Evolutionary conservation across 2,113 vertebrate genomes (phyloP).

Genomic region (Sitta europaea): DNA sequence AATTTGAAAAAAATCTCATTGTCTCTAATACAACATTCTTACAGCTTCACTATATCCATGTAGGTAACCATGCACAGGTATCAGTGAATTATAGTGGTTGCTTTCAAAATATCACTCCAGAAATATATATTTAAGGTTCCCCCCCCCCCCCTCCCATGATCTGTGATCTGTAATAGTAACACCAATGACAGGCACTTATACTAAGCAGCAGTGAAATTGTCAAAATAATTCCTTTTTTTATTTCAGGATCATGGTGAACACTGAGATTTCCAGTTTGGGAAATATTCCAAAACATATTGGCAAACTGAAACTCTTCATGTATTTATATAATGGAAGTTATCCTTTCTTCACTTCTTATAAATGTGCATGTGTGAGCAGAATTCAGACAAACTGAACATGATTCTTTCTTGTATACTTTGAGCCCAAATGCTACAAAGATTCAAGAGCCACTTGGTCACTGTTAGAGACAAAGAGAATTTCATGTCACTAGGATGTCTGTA

Average conservation of each 20-base stretch:
- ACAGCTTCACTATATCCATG: not conserved
- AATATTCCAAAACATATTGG: conserved; percentile 43
- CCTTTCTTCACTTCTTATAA: conserved; percentile 1
- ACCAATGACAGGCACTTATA: conserved; percentile 3
- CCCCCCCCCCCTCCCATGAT: rapidly evolving
- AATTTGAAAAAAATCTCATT: not conserved
- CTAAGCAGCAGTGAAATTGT: conserved; percentile 36
- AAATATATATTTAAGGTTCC: not conserved
- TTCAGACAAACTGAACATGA: not conserved
- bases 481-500: not conserved
- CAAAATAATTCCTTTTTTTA: conserved; percentile 52
- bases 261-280: conserved; percentile 45
- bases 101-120: not conserved
- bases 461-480: not conserved
- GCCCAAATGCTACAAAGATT: not conserved
- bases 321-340: conserved; percentile 15
- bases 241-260: conserved; percentile 36
- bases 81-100: not conserved
- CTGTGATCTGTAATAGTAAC: not conserved
- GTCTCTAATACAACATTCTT: not conserved
- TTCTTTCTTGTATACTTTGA: not conserved
- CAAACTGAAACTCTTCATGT: conserved; percentile 17
- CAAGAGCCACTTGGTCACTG: not conserved
- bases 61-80: not conserved
- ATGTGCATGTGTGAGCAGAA: not conserved